A percentile compares a stretch with the other conserved stretches of the same genome.
Conservation (phyloP, 53 echinoderm and acorn worm genomes). For the Henricia sp. region DNA sequence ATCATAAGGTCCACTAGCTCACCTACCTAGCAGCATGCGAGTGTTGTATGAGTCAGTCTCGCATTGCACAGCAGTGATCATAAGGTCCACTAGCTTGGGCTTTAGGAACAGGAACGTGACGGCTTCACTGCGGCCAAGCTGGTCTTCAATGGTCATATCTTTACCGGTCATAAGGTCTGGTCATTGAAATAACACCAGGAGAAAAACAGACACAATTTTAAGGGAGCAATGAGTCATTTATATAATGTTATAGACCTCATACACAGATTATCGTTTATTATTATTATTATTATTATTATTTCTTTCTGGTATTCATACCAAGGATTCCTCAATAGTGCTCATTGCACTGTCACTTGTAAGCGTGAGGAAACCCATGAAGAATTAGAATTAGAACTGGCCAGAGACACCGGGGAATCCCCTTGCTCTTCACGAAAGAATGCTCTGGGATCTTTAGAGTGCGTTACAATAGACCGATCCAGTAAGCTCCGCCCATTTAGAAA, state of each 20-base stretch:
- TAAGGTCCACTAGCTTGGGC: slow-evolving; percentile 92
- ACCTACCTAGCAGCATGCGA: slow-evolving; percentile 97
- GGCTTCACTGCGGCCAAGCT: slow-evolving; percentile 54
- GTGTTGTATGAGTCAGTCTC: slow-evolving; percentile 92
- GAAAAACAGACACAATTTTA: too few relatives aligned
- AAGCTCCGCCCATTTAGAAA: too few relatives aligned
- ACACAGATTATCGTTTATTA: not conserved
- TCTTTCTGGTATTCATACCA: too few relatives aligned
- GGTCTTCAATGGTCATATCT: slow-evolving; percentile 51
- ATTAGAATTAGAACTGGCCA: too few relatives aligned
- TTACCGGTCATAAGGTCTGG: slow-evolving; percentile 74
- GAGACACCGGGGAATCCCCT: too few relatives aligned
- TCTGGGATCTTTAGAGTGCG: too few relatives aligned
- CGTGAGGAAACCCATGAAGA: too few relatives aligned
- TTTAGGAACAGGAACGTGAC: slow-evolving; percentile 91
- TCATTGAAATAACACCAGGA: not conserved
- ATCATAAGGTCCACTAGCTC: slow-evolving; percentile 88
- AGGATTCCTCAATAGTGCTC: too few relatives aligned
- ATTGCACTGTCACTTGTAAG: too few relatives aligned
- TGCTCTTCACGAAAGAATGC: too few relatives aligned
- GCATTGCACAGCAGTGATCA: slow-evolving; percentile 93
- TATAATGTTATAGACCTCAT: not conserved
- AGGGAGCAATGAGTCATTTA: not conserved
- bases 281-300: not conserved
- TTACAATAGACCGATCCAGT: too few relatives aligned